Conservation (phyloP, 2,888 invertebrate species). For the Ichneumon xanthorius region DNA sequence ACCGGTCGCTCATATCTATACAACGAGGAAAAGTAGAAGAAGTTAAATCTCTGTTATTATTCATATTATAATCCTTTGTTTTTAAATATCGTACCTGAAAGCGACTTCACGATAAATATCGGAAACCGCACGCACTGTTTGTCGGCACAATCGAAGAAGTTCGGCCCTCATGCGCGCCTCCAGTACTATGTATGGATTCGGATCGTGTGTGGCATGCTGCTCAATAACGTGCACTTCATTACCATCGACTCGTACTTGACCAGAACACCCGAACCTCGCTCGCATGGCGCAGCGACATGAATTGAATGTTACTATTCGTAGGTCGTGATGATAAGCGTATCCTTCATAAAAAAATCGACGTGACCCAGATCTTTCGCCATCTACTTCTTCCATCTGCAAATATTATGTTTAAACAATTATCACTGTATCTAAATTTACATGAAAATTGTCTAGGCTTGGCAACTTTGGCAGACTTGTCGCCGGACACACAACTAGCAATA, state of each 20-base stretch:
- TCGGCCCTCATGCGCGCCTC: constrained; percentile 28
- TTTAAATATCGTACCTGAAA: constrained; percentile 11
- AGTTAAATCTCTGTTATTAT: neutral
- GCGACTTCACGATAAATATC: constrained; percentile 30
- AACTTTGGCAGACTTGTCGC: no score
- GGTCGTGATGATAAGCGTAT: constrained; percentile 25
- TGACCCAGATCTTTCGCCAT: constrained; percentile 6
- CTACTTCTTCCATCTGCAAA: constrained; percentile 29
- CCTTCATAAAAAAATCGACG: constrained; percentile 13
- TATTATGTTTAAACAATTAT: neutral
- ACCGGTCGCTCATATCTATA: constrained; percentile 20
- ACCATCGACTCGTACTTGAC: neutral
- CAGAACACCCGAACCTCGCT: neutral
- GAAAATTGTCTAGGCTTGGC: no score
- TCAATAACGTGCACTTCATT: neutral
- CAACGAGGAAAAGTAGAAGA: constrained; percentile 1
- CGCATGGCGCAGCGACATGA: constrained; percentile 28
- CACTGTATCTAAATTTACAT: no score
- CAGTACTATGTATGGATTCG: constrained; percentile 19
- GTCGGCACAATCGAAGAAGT: constrained; percentile 4
- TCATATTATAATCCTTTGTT: neutral
- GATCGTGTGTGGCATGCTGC: constrained; percentile 13
- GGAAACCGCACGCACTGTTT: neutral
- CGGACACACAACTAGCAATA: no score
- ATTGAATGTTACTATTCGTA: neutral